Conservation (phyloP, 2,113 vertebrate species). For the Callocephalon fimbriatum region DNA sequence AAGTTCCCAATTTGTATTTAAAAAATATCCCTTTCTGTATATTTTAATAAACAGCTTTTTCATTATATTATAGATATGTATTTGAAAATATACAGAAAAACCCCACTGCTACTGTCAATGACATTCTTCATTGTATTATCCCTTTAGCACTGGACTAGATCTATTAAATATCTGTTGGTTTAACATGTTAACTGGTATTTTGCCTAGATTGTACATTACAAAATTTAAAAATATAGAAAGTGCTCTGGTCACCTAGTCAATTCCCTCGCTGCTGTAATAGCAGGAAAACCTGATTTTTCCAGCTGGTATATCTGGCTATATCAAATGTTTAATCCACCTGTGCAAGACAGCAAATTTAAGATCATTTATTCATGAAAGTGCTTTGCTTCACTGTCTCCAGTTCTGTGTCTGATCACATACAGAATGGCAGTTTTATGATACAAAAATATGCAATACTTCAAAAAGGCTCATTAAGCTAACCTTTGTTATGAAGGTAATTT, state of each 20-base stretch:
- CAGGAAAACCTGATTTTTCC: conserved; percentile 33
- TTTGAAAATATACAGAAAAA: background rate
- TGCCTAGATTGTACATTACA: background rate
- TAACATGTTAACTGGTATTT: background rate
- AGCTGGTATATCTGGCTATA: background rate
- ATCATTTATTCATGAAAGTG: conserved; percentile 26
- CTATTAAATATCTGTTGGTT: background rate
- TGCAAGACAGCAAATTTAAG: conserved; percentile 3
- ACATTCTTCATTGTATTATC: background rate
- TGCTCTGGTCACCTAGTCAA: background rate
- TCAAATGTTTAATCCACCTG: conserved; percentile 33
- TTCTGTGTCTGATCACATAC: conserved; percentile 32
- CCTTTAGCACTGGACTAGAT: background rate
- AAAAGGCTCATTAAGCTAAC: conserved; percentile 54
- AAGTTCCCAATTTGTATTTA: background rate
- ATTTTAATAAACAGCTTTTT: background rate
- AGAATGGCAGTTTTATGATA: background rate
- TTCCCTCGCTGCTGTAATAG: background rate
- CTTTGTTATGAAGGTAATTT: conserved; percentile 26
- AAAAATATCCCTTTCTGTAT: fast-evolving
- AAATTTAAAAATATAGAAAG: background rate
- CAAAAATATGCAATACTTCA: conserved; percentile 35
- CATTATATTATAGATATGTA: background rate
- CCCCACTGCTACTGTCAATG: background rate
- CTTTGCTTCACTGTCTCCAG: background rate